Conservation (phyloP, 2,113 vertebrate species). For the Tichodroma muraria region DNA sequence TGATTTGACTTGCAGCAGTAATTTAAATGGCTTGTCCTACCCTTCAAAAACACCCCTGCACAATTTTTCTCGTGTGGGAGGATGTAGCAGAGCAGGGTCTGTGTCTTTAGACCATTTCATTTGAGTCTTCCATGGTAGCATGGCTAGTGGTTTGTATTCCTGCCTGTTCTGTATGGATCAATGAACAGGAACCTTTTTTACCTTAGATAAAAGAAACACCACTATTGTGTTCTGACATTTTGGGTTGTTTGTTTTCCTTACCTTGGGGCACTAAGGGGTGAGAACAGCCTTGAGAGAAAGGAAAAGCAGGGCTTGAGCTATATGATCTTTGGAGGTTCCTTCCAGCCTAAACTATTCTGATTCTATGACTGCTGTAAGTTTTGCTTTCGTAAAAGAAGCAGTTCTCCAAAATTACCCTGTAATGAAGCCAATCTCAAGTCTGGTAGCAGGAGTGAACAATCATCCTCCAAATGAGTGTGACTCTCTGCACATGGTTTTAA, state of each 20-base stretch:
- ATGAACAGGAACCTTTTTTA: background rate
- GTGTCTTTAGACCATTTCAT: background rate
- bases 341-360: background rate
- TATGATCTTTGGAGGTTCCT: background rate
- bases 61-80: background rate
- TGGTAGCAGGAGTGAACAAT: background rate
- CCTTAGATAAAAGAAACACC: background rate
- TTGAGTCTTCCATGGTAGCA: background rate
- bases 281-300: background rate
- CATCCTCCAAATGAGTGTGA: background rate
- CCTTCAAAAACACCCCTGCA: background rate
- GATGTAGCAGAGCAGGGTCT: background rate
- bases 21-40: background rate
- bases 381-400: background rate
- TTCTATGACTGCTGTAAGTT: background rate
- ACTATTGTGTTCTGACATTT: background rate
- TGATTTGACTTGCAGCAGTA: background rate
- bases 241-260: background rate
- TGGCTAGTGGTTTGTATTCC: background rate
- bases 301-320: background rate
- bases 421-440: background rate
- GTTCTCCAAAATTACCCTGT: background rate
- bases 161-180: background rate
- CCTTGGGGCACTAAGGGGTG: background rate
- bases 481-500: background rate